These are phyloP conservation scores for Todiramphus chloris DNA, from an alignment of 2,113 vertebrate species.

Conservation along the genomic window DNA sequence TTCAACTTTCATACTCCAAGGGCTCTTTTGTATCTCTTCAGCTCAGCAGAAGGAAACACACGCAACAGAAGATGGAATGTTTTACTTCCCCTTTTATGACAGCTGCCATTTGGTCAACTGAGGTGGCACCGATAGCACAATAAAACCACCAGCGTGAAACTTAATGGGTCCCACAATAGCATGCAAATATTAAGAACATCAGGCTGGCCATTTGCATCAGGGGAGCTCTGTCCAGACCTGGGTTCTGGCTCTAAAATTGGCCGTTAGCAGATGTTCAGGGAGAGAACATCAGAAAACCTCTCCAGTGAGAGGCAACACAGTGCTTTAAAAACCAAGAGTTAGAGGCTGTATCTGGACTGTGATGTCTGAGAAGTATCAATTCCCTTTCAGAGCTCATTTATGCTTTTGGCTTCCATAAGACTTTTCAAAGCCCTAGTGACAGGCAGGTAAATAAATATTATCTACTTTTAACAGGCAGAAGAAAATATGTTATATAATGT, in stretches of 20 bases:
- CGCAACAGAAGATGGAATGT: not conserved
- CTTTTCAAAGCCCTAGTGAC: not conserved
- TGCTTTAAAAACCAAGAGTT: not conserved
- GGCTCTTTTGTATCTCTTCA: not conserved
- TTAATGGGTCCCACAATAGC: not conserved
- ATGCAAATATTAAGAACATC: not conserved
- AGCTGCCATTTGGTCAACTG: not conserved
- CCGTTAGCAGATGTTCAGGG: constrained; percentile 20
- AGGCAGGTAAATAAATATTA: constrained; percentile 46
- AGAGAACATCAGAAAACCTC: not conserved
- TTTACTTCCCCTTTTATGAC: constrained; percentile 7
- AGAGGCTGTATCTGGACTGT: not conserved
- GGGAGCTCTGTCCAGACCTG: not conserved
- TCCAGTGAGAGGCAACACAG: not conserved
- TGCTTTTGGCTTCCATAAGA: not conserved
- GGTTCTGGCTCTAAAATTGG: not conserved
- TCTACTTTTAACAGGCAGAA: not conserved
- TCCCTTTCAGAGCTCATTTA: not conserved
- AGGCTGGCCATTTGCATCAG: not conserved
- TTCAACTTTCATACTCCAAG: not conserved
- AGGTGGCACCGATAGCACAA: not conserved
- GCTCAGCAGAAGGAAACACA: not conserved
- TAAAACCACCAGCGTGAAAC: not conserved
- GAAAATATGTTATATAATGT: not conserved
- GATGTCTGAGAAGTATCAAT: not conserved